Evolutionary conservation across 2,797 vertebrate species (phyloP).

Genomic region (Ciconia nigra): DNA sequence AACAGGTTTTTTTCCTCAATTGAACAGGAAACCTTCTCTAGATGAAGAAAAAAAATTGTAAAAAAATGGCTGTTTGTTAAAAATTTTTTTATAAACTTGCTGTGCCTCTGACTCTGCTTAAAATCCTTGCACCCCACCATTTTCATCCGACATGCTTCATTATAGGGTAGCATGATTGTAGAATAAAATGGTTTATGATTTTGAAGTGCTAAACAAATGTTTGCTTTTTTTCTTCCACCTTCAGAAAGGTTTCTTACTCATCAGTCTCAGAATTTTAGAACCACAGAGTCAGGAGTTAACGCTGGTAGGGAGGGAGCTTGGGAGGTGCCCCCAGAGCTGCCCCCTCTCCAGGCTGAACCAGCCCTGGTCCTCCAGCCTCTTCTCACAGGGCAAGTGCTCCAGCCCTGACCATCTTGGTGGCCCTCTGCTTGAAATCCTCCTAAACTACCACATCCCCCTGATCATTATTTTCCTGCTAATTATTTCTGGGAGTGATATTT

Average conservation of each 20-base stretch:
- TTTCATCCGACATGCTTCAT: neutral
- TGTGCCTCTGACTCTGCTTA: neutral
- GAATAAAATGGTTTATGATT: neutral
- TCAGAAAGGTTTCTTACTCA: neutral
- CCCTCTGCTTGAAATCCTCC: neutral
- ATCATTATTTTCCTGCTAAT: neutral
- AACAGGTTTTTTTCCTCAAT: rapidly evolving
- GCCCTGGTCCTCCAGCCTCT: neutral
- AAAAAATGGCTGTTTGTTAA: neutral
- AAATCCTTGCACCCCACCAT: neutral
- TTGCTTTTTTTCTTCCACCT: neutral
- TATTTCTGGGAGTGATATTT: neutral
- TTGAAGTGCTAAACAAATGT: neutral
- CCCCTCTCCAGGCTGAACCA: neutral
- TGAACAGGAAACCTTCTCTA: neutral
- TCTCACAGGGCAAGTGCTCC: neutral
- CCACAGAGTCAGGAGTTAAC: neutral
- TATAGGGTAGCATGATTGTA: neutral
- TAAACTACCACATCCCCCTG: neutral
- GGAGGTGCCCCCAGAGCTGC: rapidly evolving
- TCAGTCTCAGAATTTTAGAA: neutral
- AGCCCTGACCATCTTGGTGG: neutral
- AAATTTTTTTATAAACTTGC: neutral
- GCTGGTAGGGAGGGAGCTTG: neutral
- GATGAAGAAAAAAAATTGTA: neutral